A percentile compares a stretch with the other conserved stretches of the same genome.
These are phyloP conservation scores for Mesocricetus auratus DNA, from an alignment of 2,113 vertebrate genomes.

Conservation along the genomic window DNA sequence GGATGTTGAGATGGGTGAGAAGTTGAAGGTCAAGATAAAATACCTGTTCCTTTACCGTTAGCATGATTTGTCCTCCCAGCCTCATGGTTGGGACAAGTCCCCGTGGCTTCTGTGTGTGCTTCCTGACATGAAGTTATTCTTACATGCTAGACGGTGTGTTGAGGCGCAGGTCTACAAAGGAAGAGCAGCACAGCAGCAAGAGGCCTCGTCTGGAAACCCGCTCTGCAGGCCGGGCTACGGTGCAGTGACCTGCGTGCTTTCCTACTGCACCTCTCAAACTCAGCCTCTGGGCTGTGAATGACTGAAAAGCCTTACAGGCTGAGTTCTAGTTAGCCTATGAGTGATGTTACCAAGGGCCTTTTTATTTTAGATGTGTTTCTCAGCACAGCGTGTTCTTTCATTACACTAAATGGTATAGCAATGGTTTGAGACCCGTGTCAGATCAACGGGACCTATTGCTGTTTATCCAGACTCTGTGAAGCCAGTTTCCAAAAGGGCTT, in stretches of 20 bases:
- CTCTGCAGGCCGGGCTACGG: conserved; percentile 60
- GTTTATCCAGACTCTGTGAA: neutral
- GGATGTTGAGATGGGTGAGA: neutral
- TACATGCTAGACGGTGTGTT: conserved; percentile 83
- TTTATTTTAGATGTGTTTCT: conserved; percentile 77
- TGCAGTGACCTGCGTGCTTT: conserved; percentile 53
- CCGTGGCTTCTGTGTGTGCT: neutral
- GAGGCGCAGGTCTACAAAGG: conserved; percentile 75
- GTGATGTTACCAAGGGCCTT: conserved; percentile 54
- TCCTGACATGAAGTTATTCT: conserved; percentile 60
- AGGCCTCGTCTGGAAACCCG: conserved; percentile 85
- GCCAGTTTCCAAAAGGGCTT: neutral
- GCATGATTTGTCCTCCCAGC: conserved; percentile 20
- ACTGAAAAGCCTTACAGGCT: conserved; percentile 73
- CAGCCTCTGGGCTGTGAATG: conserved; percentile 81
- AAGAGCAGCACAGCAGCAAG: conserved; percentile 86
- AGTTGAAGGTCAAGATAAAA: conserved; percentile 31
- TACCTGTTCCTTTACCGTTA: conserved; percentile 11
- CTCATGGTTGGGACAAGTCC: neutral
- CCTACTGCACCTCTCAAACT: conserved; percentile 75
- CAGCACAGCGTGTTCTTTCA: conserved; percentile 26
- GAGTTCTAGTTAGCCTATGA: conserved; percentile 76
- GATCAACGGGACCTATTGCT: neutral
- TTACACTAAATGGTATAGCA: conserved; percentile 48
- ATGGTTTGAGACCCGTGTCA: conserved; percentile 22